Conservation (phyloP, 2,113 vertebrate genomes). For the Hucho hucho region DNA sequence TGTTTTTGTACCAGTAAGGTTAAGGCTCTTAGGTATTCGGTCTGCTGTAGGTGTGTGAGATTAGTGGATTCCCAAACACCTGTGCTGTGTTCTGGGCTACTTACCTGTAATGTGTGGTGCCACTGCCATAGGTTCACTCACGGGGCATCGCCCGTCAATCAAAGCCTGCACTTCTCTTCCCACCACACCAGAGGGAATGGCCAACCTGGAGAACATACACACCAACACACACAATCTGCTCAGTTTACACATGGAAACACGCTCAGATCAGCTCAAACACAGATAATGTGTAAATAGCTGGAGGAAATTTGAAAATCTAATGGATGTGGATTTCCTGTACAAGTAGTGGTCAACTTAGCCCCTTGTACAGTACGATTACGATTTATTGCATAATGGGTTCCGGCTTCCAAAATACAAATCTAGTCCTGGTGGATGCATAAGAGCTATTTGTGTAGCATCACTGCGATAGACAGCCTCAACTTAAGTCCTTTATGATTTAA, state of each 20-base stretch:
- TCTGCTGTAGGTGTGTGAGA: neutral
- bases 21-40: neutral
- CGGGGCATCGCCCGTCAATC: slow-evolving; percentile 32
- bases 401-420: neutral
- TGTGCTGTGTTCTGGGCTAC: neutral
- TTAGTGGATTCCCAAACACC: neutral
- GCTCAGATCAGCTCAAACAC: neutral
- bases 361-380: slow-evolving; percentile 14
- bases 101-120: slow-evolving; percentile 57
- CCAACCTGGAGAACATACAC: slow-evolving; percentile 39
- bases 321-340: neutral
- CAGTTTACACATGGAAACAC: too few relatives aligned
- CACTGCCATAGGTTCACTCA: slow-evolving; percentile 65
- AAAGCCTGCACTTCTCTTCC: slow-evolving; percentile 29
- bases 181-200: slow-evolving; percentile 24
- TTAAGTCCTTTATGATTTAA: slow-evolving; percentile 12
- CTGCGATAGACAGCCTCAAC: slow-evolving; percentile 15
- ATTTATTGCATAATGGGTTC: slow-evolving; percentile 23
- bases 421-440: slow-evolving; percentile 5
- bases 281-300: neutral
- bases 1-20: too few relatives aligned
- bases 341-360: slow-evolving; percentile 12
- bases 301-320: neutral
- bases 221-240: neutral
- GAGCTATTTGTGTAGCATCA: slow-evolving; percentile 12